These are phyloP conservation scores for Cantharis nigra DNA, from an alignment of 2,888 invertebrate genomes.

Conservation along the genomic window DNA sequence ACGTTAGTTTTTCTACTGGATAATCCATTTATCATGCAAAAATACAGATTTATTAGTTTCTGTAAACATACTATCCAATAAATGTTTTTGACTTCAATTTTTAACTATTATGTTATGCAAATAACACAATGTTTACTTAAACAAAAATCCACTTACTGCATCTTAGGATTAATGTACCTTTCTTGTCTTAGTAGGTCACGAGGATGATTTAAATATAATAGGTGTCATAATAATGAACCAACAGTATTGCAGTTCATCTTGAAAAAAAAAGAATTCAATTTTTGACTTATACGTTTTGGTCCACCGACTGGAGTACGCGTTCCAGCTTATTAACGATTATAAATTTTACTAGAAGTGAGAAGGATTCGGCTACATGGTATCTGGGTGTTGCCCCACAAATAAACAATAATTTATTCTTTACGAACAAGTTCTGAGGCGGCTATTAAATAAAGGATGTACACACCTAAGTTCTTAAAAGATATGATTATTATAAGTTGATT, in stretches of 20 bases:
- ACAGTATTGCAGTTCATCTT: background rate
- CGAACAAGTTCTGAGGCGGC: background rate
- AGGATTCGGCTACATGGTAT: background rate
- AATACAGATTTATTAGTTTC: no score
- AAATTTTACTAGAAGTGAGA: background rate
- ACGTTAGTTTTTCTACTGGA: no score
- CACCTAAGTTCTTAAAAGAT: background rate
- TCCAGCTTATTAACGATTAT: background rate
- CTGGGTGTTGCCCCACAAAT: background rate
- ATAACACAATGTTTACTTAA: background rate
- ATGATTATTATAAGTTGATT: background rate
- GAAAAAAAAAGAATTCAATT: background rate
- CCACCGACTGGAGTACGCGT: background rate
- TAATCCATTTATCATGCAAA: no score
- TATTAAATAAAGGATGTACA: conserved; percentile 3
- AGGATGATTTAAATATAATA: background rate
- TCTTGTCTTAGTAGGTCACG: background rate
- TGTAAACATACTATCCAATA: no score
- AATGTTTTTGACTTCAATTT: no score
- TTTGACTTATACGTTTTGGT: background rate
- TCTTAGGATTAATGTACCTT: background rate
- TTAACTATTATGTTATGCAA: no score
- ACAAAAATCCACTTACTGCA: background rate
- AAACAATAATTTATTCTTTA: conserved; percentile 1
- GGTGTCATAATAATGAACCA: background rate